phyloP scores from a whole-genome alignment of 2,113 vertebrate species.

The Mesoclemmys tuberculata region DNA sequence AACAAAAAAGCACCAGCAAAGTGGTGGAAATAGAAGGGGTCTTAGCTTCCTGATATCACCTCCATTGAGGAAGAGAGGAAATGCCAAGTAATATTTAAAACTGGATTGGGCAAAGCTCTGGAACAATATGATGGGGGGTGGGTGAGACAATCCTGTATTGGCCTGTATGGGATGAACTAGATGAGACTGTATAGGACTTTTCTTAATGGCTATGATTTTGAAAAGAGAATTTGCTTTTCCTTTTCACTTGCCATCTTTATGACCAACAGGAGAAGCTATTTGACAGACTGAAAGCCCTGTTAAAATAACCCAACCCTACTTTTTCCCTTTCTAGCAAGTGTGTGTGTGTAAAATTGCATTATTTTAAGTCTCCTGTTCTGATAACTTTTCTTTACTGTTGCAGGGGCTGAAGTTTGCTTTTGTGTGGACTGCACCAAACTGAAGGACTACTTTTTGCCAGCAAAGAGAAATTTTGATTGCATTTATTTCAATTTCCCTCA shows the following conservation, averaged over 20 bases:
- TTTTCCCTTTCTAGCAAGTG: background rate
- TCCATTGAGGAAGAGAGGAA: background rate
- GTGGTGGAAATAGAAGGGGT: background rate
- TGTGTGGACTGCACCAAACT: slow-evolving; percentile 90
- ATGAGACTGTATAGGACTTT: background rate
- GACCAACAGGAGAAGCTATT: background rate
- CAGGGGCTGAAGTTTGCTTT: slow-evolving; percentile 87
- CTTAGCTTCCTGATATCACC: background rate
- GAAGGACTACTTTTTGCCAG: slow-evolving; percentile 72
- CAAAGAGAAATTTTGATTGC: slow-evolving; percentile 78
- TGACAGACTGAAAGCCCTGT: background rate
- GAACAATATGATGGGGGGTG: background rate
- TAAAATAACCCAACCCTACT: background rate
- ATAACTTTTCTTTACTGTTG: background rate
- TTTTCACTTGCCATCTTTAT: background rate
- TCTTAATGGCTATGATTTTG: background rate
- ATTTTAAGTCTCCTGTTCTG: background rate
- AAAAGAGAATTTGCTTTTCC: background rate
- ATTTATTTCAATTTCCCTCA: slow-evolving; percentile 97
- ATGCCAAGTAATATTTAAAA: background rate
- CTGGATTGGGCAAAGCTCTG: background rate
- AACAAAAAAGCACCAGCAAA: background rate
- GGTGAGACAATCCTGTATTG: background rate
- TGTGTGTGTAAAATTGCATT: background rate
- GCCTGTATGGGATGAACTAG: background rate